Base-by-base conservation (phyloP, 2,797 vertebrate species). In the Bradypus variegatus region DNA sequence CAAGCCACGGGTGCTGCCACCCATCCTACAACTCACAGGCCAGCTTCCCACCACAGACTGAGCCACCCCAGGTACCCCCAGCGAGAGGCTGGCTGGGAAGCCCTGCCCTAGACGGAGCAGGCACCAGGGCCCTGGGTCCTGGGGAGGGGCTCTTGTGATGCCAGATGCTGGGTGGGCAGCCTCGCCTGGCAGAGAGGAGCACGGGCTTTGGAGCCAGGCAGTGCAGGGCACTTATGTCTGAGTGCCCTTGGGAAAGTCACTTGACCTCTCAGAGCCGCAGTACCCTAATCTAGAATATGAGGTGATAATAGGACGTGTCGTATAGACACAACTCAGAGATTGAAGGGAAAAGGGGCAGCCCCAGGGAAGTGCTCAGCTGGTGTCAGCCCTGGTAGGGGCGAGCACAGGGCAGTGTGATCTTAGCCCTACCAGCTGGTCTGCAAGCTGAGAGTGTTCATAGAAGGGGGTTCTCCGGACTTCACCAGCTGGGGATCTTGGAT, bases 11-110 rank as follows among this genome's bases (percentile, higher is more conserved):
- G 1, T 2, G 7, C 14, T 5, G 38, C 21, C 7, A 29, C 18
- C 2, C 31, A 19, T 4, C 77, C n/a, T 38, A 0, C 21, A 1
- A 41, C 4, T 0, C n/a, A 7, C 45, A 23, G 58, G 60, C 6
- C 33, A 33, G 58, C 23, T 77, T 21, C 50, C 6, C 2, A n/a
- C 9, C 38, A 29, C 3, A 48, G 38, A 48, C 14, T n/a, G 16
- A 15, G 18, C 64, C 2, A 50, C 38, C 53, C 50, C 53, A 21
- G 5, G 8, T 23, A 18, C 45, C 55, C 5, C 0, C 12, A 18
- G 3, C 5, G 10, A 38, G 15, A 29, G 58, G 72, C 8, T 62
- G 58, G 72, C 8, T 62, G 41, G 48, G 58, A 64, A 48, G 41
- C 53, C 53, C 11, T 53, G 50, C 15, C 50, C 53, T 5, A 16